Evolutionary conservation across 2,888 invertebrate species (phyloP).

Genomic region (Steinernema carpocapsae): DNA sequence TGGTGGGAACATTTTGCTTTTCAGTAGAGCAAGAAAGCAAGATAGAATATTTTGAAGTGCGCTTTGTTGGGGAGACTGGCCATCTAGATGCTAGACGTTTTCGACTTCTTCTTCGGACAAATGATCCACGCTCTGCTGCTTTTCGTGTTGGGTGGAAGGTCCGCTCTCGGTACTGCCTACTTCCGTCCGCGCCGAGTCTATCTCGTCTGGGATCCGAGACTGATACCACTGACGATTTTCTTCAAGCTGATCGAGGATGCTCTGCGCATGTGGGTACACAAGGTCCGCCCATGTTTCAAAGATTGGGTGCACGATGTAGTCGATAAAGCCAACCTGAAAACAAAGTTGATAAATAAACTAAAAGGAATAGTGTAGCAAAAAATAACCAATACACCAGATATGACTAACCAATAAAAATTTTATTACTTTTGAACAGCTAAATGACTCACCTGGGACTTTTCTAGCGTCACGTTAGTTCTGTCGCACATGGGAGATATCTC

Average conservation of each 20-base stretch:
- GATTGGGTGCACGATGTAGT: constrained; percentile 97
- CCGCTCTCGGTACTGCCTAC: not conserved
- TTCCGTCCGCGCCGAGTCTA: constrained; percentile 36
- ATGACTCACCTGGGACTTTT: constrained; percentile 84
- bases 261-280: constrained; percentile 97
- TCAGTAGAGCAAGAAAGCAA: no score
- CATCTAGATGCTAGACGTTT: not conserved
- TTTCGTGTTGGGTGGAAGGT: not conserved
- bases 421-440: not conserved
- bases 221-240: constrained; percentile 90
- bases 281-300: constrained; percentile 99
- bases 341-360: no score
- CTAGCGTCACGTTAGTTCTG: constrained; percentile 91
- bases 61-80: not conserved
- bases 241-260: constrained; percentile 94
- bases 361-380: no score
- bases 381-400: no score
- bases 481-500: constrained; percentile 99
- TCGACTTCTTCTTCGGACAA: constrained; percentile 22
- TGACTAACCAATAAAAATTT: no score
- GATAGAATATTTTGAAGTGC: not conserved
- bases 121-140: not conserved
- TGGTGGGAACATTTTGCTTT: no score
- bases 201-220: constrained; percentile 64
- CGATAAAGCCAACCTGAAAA: constrained; percentile 90